A percentile compares a stretch with the other conserved stretches of the same genome.
phyloP scores from a whole-genome alignment of 2,888 invertebrate genomes.

The Himalopsyche kuldschensis region DNA sequence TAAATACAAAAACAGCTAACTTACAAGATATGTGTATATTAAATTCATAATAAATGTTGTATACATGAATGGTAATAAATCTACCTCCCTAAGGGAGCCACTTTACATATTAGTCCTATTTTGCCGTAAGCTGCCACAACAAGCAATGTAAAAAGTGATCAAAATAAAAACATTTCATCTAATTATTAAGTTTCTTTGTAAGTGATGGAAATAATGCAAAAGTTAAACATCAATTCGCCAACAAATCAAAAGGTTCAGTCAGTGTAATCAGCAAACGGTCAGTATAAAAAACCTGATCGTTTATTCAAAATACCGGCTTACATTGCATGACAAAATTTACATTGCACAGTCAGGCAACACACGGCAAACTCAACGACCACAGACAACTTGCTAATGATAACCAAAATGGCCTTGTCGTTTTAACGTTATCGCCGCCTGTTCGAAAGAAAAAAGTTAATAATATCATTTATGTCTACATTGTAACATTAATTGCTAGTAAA shows the following conservation, averaged over 20 bases:
- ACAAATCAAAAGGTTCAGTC: neutral
- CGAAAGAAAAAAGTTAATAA: neutral
- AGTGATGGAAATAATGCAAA: neutral
- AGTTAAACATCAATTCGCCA: neutral
- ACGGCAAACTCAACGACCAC: constrained; percentile 2
- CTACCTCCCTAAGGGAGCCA: constrained; percentile 10
- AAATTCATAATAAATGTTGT: constrained; percentile 10
- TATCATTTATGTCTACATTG: neutral
- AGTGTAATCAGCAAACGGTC: neutral
- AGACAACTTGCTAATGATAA: neutral
- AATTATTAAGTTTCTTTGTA: neutral
- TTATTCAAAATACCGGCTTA: neutral
- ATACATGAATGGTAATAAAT: constrained; percentile 16
- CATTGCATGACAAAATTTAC: neutral
- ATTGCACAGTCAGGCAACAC: neutral
- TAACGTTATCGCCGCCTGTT: neutral
- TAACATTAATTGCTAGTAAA: constrained; percentile 11
- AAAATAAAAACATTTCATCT: neutral
- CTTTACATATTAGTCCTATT: neutral
- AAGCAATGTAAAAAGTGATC: neutral
- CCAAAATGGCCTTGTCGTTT: neutral
- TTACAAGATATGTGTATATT: constrained; percentile 6
- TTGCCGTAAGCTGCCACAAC: neutral
- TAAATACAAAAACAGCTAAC: neutral
- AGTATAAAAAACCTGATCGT: neutral